Base-by-base conservation (phyloP, 2,888 invertebrate species). In the Phalera bucephala region DNA sequence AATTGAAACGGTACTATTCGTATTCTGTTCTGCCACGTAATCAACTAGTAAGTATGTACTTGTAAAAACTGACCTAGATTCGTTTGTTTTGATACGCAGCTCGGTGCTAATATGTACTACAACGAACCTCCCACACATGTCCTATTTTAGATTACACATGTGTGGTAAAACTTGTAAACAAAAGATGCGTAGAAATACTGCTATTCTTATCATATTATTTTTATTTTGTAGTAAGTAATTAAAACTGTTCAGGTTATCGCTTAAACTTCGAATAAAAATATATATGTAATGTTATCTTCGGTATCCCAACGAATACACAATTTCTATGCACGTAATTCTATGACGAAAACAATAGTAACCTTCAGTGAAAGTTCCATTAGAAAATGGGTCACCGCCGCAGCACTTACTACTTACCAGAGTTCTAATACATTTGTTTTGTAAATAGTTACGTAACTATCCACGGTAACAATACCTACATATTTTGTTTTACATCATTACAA, bases 71-170 rank as follows among this genome's bases (percentile, higher is more conserved):
- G 79, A 74, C 81, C 79, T 63, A 80, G 61, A 62, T 80, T 64
- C 51, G 13, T 69, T 79, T 84, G 82, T 84, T 82, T 74, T 80
- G 79, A 79, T 73, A 75, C 60, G 61, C 53, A 44, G 57, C 41
- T 56, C 47, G 36, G 43, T 50, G 45, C 45, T 40, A 50, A 55
- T 47, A 52, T 57, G 53, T 56, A 60, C 55, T 54, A 53, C 60
- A 49, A 47, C 49, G 53, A 61, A 69, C 75, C 85, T 85, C 87
- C 85, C 87, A 84, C 87, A 79, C 67, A 72, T 80, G 79, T 77
- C 72, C 83, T 56, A 81, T 81, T 83, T 82, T 81, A 79, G 73
- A 68, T 66, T 59, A 52, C 76, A 76, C 81, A 80, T 80, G 79
- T 83, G 67, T 46, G 71, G 52, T 40, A 37, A 52, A 53, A 61